These are phyloP conservation scores for Drosophila hydei DNA, from an alignment of 1,140 invertebrate genomes.

Conservation along the genomic window DNA sequence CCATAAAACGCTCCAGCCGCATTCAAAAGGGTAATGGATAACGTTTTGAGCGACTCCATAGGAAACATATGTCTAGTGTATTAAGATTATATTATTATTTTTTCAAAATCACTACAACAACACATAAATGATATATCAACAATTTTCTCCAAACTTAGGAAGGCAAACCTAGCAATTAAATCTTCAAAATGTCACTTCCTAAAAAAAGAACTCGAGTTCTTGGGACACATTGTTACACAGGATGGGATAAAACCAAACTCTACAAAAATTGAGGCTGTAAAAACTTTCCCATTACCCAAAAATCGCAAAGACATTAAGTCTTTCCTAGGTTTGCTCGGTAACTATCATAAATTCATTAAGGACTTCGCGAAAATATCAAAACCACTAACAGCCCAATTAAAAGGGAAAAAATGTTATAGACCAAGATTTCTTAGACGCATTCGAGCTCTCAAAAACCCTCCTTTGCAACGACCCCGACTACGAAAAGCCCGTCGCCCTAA, in stretches of 20 bases:
- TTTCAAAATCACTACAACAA: too few species aligned
- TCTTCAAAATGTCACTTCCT: too few species aligned
- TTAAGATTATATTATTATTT: neutral
- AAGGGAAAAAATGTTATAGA: neutral
- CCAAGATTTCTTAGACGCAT: neutral
- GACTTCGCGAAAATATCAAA: neutral
- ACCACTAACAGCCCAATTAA: too few species aligned
- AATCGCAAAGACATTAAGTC: neutral
- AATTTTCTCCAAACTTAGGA: too few species aligned
- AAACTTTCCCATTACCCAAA: neutral
- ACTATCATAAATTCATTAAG: neutral
- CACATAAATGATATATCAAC: too few species aligned
- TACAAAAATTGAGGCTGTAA: too few species aligned
- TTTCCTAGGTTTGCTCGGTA: neutral
- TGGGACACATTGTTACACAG: too few species aligned
- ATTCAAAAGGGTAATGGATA: too few species aligned
- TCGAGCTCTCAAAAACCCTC: neutral
- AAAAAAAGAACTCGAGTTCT: too few species aligned
- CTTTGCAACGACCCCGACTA: neutral
- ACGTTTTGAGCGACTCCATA: too few species aligned
- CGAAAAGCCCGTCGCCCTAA: neutral
- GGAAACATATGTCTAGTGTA: neutral
- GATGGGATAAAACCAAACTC: too few species aligned
- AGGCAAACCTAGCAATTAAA: neutral
- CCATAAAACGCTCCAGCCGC: too few species aligned